Evolutionary conservation across 1,140 invertebrate genomes (phyloP).

Genomic region (Drosophila mauritiana): DNA sequence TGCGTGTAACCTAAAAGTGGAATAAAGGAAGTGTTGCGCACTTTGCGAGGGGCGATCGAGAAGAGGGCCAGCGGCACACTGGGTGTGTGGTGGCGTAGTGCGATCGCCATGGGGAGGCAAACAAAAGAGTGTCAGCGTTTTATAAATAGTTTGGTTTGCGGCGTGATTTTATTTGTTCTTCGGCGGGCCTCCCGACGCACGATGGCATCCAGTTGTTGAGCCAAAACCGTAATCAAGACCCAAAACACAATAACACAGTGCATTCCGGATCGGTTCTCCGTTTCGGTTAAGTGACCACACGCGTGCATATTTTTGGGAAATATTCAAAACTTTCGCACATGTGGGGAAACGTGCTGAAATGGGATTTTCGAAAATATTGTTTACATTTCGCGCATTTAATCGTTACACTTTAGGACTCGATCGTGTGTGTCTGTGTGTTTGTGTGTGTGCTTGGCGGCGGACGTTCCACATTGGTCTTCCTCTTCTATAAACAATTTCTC

Average conservation of each 20-base stretch:
- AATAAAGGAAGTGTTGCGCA: constrained; percentile 69
- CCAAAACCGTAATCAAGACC: constrained; percentile 22
- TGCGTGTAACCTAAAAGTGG: constrained; percentile 76
- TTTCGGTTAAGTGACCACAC: constrained; percentile 54
- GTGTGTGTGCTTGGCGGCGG: constrained; percentile 42
- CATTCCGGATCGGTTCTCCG: constrained; percentile 51
- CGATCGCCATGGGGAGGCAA: constrained; percentile 32
- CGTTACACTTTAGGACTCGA: constrained; percentile 74
- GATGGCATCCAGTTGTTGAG: constrained; percentile 43
- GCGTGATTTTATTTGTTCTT: constrained; percentile 64
- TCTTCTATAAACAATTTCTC: constrained; percentile 78
- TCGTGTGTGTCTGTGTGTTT: constrained; percentile 11
- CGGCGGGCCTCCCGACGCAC: constrained; percentile 12
- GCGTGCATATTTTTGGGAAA: constrained; percentile 72
- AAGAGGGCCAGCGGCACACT: not conserved
- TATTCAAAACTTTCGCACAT: constrained; percentile 79
- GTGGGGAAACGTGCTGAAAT: constrained; percentile 79
- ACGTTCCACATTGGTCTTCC: constrained; percentile 80
- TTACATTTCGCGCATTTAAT: constrained; percentile 76
- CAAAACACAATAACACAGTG: constrained; percentile 34
- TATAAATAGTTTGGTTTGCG: constrained; percentile 71
- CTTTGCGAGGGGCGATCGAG: constrained; percentile 22
- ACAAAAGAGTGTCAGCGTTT: constrained; percentile 80
- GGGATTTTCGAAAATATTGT: constrained; percentile 74
- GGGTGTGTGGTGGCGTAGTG: constrained; percentile 21